phyloP scores from a whole-genome alignment of 2,888 invertebrate genomes.

The Lymantria dispar region DNA sequence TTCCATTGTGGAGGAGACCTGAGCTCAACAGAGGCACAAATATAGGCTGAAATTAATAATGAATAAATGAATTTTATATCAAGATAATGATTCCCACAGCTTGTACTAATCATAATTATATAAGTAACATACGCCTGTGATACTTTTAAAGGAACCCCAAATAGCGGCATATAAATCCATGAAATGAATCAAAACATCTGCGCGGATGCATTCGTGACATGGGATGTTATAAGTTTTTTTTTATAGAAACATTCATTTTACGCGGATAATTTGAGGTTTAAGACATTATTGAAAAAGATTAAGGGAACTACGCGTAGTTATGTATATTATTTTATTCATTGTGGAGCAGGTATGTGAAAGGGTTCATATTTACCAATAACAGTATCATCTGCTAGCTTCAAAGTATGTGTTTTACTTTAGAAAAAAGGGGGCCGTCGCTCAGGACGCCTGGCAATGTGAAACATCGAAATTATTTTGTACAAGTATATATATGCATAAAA shows the following conservation, averaged over 20 bases:
- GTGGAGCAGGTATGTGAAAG: background rate
- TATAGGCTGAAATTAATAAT: too few relatives aligned
- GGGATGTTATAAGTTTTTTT: constrained; percentile 20
- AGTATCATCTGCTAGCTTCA: too few relatives aligned
- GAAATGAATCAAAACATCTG: constrained; percentile 56
- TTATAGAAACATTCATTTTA: constrained; percentile 28
- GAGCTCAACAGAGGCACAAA: too few relatives aligned
- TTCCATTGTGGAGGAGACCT: too few relatives aligned
- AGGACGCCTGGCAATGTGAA: too few relatives aligned
- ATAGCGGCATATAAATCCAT: constrained; percentile 39
- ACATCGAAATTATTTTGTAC: too few relatives aligned
- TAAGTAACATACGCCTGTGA: constrained; percentile 1
- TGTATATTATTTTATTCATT: background rate
- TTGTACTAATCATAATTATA: too few relatives aligned
- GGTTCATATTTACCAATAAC: background rate
- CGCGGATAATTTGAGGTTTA: constrained; percentile 39
- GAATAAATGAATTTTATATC: too few relatives aligned
- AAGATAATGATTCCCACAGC: too few relatives aligned
- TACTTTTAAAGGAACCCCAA: constrained; percentile 28
- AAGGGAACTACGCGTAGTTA: constrained; percentile 7
- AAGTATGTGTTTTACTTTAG: too few relatives aligned
- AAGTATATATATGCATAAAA: too few relatives aligned
- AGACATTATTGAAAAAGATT: constrained; percentile 10
- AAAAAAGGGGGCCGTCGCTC: too few relatives aligned
- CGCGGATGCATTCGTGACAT: constrained; percentile 37